Base-by-base conservation (phyloP, 2,113 vertebrate genomes). In the Columba janthina region DNA sequence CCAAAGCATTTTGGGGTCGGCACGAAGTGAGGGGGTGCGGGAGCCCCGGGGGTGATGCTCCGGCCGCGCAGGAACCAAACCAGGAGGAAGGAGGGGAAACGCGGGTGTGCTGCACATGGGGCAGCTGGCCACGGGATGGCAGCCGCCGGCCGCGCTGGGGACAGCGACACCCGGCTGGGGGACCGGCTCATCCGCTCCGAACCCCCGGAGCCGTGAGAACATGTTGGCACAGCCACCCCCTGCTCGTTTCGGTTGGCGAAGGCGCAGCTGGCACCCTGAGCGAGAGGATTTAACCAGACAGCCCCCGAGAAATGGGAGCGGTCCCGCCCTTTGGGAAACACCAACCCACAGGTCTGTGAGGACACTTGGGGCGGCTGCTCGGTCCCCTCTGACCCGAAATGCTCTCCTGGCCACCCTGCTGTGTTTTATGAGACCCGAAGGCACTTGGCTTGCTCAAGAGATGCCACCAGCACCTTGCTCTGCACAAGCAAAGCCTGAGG, bases 101-200 rank as follows among this genome's bases (percentile, higher is more conserved):
- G 5, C 11, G 26, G 2, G 3, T 5, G 22, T 5, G 42, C 1
- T 26, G 44, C 24, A 60, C 18, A 4, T 3, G 29, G 5, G 18
- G 0, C 46, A 28, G 36, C 2, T 5, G 62, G 36, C 72, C 91
- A 60, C 58, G 3, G 3, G 96, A 76, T 80, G 92, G 94, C 96
- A 88, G 94, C 82, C 79, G 16, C n/a, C 20, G 14, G 54, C 71
- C 3, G 57, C 28, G 64, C 29, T 17, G 3, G 34, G 58, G 22
- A 4, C n/a, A 4, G 24, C 10, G 38, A 11, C 12, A 21, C 13
- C 21, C 3, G 51, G 25, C 19, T 14, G 13, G 51, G 26, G 51
- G 28, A 26, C 51, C 25, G 4, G 44, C 9, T 9, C 44, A 8
- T 10, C 44, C 19, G 44, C 44, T 46, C 44, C 18, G 44, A 19